These are phyloP conservation scores for Vannuccia rotundouncinata DNA, from an alignment of 2,888 invertebrate species.

Conservation along the genomic window DNA sequence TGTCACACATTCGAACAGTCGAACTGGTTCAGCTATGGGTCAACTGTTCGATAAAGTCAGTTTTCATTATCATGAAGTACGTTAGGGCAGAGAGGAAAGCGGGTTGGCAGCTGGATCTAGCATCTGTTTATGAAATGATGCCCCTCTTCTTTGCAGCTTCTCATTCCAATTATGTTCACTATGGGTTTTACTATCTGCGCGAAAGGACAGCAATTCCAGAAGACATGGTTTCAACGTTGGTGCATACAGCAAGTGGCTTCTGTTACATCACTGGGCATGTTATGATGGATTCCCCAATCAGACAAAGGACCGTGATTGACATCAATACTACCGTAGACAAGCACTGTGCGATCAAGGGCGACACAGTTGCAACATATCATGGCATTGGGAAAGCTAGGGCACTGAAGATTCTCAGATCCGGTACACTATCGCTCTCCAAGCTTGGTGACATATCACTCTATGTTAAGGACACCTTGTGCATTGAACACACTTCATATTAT, in stretches of 20 bases:
- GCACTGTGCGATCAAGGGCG: neutral
- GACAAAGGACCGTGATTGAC: neutral
- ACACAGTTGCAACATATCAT: neutral
- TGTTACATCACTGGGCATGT: neutral
- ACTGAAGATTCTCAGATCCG: too few relatives aligned
- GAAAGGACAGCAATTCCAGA: neutral
- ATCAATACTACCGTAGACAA: neutral
- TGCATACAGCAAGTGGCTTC: neutral
- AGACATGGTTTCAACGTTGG: too few relatives aligned
- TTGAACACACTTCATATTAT: neutral
- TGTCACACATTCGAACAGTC: neutral
- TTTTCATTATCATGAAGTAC: neutral
- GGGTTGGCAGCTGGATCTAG: neutral
- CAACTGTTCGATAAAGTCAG: neutral
- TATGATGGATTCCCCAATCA: neutral
- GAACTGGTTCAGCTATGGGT: neutral
- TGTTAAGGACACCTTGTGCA: neutral
- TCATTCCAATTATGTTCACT: neutral
- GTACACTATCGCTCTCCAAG: neutral
- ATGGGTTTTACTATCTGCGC: neutral
- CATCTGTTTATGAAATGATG: neutral
- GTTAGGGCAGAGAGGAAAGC: neutral
- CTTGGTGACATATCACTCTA: neutral
- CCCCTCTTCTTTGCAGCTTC: neutral
- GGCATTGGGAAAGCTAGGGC: neutral